Evolutionary conservation across 2,113 vertebrate genomes (phyloP).

Genomic region (Psettodes erumei): DNA sequence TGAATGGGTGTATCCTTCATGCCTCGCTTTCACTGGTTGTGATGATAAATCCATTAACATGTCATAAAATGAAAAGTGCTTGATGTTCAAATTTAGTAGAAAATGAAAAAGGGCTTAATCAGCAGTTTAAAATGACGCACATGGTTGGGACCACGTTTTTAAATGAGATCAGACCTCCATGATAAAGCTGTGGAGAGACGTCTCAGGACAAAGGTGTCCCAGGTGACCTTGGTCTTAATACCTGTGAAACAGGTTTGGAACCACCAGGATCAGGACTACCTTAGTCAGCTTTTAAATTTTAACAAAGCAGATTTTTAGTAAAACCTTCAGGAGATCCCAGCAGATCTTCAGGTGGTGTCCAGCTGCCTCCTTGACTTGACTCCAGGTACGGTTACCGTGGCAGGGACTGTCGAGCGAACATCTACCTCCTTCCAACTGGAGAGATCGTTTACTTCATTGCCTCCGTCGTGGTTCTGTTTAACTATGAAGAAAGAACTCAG

Average conservation of each 20-base stretch:
- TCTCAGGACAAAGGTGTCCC: too few species aligned
- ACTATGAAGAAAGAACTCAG: conserved; percentile 94
- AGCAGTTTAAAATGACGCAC: too few species aligned
- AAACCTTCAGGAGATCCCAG: not conserved
- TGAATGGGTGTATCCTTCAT: conserved; percentile 98
- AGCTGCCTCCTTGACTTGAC: conserved; percentile 57
- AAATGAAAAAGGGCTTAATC: not conserved
- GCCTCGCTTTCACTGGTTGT: too few species aligned
- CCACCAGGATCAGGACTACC: too few species aligned
- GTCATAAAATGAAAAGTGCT: not conserved
- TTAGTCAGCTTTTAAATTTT: too few species aligned
- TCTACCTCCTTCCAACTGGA: conserved; percentile 96
- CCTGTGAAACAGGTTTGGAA: too few species aligned
- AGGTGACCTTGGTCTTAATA: too few species aligned
- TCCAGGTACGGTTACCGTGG: conserved; percentile 95
- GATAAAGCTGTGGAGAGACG: too few species aligned
- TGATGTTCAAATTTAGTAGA: not conserved
- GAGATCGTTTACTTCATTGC: conserved; percentile 98
- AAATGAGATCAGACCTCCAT: too few species aligned
- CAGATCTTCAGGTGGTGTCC: conserved; percentile 14
- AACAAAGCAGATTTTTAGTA: too few species aligned
- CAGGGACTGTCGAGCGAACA: conserved; percentile 94
- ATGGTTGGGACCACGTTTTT: too few species aligned
- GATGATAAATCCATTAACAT: too few species aligned
- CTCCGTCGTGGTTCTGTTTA: conserved; percentile 94